Evolutionary conservation across 2,113 vertebrate genomes (phyloP).

Genomic region (Macheiramphus alcinus): DNA sequence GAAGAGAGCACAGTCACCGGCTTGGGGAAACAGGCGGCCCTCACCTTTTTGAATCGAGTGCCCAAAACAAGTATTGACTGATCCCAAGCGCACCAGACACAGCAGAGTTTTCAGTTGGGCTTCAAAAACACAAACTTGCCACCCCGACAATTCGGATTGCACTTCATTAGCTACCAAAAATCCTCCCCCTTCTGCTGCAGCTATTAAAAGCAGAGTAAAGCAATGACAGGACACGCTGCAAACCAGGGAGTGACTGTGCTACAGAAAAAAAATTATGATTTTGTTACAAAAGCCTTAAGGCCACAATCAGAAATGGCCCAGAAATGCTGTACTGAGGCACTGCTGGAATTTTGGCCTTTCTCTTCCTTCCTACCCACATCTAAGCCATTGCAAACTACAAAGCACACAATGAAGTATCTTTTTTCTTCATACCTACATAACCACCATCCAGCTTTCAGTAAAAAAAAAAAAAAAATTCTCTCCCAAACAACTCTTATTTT

Average conservation of each 20-base stretch:
- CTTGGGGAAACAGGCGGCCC: background rate
- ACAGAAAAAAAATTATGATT: background rate
- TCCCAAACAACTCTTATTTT: background rate
- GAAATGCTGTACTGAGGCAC: background rate
- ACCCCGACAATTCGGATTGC: background rate
- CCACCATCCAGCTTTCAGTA: background rate
- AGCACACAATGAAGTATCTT: background rate
- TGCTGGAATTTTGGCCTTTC: background rate
- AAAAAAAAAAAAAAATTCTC: background rate
- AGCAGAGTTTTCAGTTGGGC: background rate
- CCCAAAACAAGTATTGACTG: background rate
- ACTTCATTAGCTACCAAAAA: background rate
- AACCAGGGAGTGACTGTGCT: background rate
- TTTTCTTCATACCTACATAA: background rate
- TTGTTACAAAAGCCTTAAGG: background rate
- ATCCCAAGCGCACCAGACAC: background rate
- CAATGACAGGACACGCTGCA: background rate
- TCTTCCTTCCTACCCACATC: background rate
- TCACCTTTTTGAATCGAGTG: accelerated
- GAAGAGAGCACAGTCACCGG: accelerated
- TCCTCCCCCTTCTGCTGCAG: background rate
- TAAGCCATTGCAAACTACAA: background rate
- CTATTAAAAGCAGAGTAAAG: background rate
- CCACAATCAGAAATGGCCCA: background rate
- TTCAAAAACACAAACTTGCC: background rate